Evolutionary conservation across 2,888 invertebrate species (phyloP).

Genomic region (Erebia palarica): DNA sequence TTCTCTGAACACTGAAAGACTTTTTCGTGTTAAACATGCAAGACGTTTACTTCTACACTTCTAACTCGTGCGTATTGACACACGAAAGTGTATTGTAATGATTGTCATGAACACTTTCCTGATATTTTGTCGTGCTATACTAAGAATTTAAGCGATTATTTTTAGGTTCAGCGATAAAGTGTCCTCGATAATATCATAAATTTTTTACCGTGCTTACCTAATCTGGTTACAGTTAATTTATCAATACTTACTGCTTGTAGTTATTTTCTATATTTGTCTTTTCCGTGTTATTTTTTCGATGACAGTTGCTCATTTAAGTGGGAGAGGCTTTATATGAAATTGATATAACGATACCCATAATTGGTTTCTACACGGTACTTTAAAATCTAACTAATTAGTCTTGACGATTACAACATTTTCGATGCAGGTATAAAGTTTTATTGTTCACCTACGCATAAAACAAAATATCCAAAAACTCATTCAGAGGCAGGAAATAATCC

Average conservation of each 20-base stretch:
- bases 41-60: neutral
- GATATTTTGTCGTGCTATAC: neutral
- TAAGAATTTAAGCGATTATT: constrained; percentile 1
- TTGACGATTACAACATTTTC: too few species aligned
- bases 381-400: too few species aligned
- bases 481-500: constrained; percentile 23
- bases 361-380: too few species aligned
- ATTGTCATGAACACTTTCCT: neutral
- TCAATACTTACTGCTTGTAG: too few species aligned
- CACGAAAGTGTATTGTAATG: neutral
- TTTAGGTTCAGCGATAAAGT: neutral
- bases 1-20: neutral
- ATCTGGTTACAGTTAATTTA: too few species aligned
- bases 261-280: too few species aligned
- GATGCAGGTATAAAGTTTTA: neutral
- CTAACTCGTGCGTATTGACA: neutral
- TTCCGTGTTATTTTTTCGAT: too few species aligned
- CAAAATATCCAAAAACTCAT: constrained; percentile 7
- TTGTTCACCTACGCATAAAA: neutral
- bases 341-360: too few species aligned
- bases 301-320: too few species aligned
- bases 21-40: neutral
- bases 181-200: neutral
- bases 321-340: too few species aligned
- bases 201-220: too few species aligned